Base-by-base conservation (phyloP, 2,797 vertebrate genomes). In the Myoxocephalus aenaeus region DNA sequence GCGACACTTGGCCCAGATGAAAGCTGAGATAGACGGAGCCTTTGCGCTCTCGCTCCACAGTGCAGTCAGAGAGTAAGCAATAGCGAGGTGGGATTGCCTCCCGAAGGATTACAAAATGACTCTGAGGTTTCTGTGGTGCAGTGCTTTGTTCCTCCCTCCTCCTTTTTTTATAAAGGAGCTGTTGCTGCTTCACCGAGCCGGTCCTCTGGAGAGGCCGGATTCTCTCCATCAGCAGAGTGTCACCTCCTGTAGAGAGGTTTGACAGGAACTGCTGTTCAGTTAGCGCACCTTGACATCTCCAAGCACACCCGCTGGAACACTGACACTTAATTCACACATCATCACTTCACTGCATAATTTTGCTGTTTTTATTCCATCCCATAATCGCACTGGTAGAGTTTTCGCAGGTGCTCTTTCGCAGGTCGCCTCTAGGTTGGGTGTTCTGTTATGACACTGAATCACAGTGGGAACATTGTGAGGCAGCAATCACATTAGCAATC, bases 261-360 rank as follows among this genome's bases (percentile, higher is more conserved):
- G 84, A 83, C 82, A 88, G 83, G 78, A 84, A 70, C 73, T 73
- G 66, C 84, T 83, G 80, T 83, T 88, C 71, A 73, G 78, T 80
- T 48, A 66, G 58, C 18, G 20, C 79, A 73, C 75, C 73, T 75
- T 76, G 73, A 82, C 81, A 65, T 84, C 86, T 87, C 82, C 77
- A 81, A 86, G 87, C 79, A 48, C 80, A 11, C 66, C 76, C 8
- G 50, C 65, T 65, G 81, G 65, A 86, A 11, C 58, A 1, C 62
- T 65, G 85, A 82, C 73, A 81, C 62, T 64, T 42, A 22, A 67
- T 32, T 77, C 73, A 48, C 68, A 22, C 18, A 62, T 25, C 54
- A 79, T 68, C 76, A 34, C 75, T 85, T 8, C 63, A 12, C 53
- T 29, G 72, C 75, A 32, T 87, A 75, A 69, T 74, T 73, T 34